These are phyloP conservation scores for Harpalus rufipes DNA, from an alignment of 2,888 invertebrate genomes.

Conservation along the genomic window DNA sequence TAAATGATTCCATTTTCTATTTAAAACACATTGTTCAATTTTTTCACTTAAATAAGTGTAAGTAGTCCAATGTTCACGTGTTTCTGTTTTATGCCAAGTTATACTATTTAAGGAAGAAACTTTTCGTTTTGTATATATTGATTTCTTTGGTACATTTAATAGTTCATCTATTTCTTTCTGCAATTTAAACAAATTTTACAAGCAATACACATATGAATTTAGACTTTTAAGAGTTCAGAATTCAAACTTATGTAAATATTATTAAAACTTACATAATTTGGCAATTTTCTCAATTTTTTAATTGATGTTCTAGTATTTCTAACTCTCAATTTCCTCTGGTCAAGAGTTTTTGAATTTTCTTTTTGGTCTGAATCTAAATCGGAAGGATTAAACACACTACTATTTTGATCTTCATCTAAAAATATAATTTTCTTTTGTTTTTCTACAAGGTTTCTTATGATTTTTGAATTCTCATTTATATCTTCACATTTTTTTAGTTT, in stretches of 20 bases:
- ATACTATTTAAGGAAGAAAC: neutral
- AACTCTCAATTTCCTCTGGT: too few relatives aligned
- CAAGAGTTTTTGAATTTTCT: too few relatives aligned
- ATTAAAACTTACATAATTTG: conserved; percentile 32
- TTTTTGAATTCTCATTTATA: neutral
- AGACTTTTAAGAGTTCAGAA: too few relatives aligned
- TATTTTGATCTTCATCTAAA: neutral
- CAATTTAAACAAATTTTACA: conserved; percentile 1
- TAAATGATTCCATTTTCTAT: conserved; percentile 67
- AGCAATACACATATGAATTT: neutral
- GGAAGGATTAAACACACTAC: neutral
- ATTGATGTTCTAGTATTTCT: neutral
- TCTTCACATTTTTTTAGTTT: neutral
- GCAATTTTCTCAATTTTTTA: conserved; percentile 19
- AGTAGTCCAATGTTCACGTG: conserved; percentile 64
- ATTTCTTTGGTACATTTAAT: conserved; percentile 41
- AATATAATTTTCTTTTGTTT: conserved; percentile 16
- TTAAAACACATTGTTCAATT: conserved; percentile 67
- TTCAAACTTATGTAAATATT: too few relatives aligned
- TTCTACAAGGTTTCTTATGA: neutral
- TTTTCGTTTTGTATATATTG: neutral
- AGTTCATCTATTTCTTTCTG: conserved; percentile 45
- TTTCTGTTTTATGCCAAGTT: neutral
- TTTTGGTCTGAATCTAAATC: neutral
- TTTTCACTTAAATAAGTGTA: conserved; percentile 60